A percentile compares a stretch with the other conserved stretches of the same genome.
Evolutionary conservation across 1,140 invertebrate species (phyloP).

Genomic region (Frieseomelitta varia): DNA sequence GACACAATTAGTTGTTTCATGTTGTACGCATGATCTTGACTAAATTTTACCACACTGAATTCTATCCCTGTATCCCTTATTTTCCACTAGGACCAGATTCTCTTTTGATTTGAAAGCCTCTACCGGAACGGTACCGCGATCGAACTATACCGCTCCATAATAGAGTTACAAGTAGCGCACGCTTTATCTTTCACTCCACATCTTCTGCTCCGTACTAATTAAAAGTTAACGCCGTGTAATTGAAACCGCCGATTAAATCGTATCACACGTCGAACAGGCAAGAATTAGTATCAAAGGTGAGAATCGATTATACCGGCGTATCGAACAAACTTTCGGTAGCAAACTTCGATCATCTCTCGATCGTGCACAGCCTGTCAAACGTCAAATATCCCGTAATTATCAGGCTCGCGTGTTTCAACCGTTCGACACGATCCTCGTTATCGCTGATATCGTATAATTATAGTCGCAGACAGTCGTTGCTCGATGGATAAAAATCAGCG

Average conservation of each 20-base stretch:
- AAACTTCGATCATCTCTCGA: constrained; percentile 38
- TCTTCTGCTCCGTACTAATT: neutral
- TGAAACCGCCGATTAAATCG: constrained; percentile 6
- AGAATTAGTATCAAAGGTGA: constrained; percentile 10
- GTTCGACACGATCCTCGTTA: constrained; percentile 25
- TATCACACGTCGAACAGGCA: neutral
- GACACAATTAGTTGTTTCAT: neutral
- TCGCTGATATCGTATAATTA: constrained; percentile 50
- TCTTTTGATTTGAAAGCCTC: no score
- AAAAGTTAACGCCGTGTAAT: neutral
- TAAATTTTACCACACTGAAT: neutral
- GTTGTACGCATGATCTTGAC: neutral
- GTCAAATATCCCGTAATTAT: constrained; percentile 47
- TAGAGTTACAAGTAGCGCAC: neutral
- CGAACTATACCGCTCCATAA: neutral
- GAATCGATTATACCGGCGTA: neutral
- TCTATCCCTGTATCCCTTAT: neutral
- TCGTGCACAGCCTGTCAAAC: constrained; percentile 31
- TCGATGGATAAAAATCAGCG: constrained; percentile 15
- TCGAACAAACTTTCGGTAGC: neutral
- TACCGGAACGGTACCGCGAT: no score
- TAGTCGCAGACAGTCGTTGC: constrained; percentile 20
- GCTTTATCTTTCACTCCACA: neutral
- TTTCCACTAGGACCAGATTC: neutral
- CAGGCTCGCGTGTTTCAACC: constrained; percentile 21